Conservation (phyloP, 2,888 invertebrate genomes). For the Latrodectus hesperus region DNA sequence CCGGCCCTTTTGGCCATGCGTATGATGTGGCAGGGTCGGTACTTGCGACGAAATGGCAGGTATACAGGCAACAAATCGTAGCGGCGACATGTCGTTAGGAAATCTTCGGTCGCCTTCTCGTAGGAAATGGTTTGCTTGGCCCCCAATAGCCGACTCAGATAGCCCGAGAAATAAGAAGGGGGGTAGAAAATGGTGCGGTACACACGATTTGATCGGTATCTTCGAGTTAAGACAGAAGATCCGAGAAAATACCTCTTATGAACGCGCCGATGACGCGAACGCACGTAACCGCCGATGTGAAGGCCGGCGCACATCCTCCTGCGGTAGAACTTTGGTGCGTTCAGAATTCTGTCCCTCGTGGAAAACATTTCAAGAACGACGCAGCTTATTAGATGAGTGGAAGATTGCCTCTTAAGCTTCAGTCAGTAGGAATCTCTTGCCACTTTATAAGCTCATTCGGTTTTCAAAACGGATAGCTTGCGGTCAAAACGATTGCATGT, state of each 20-base stretch:
- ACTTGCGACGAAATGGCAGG: conserved; percentile 33
- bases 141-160: conserved; percentile 17
- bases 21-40: conserved; percentile 61
- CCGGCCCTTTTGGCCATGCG: conserved; percentile 64
- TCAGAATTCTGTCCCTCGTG: conserved; percentile 36
- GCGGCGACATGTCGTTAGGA: conserved; percentile 47
- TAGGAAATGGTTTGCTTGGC: conserved; percentile 17
- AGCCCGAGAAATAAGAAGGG: conserved; percentile 50
- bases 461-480: no score
- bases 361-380: conserved; percentile 29
- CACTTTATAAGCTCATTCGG: no score
- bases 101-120: conserved; percentile 27
- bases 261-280: conserved; percentile 15
- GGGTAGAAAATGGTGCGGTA: conserved; percentile 44
- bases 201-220: conserved; percentile 4
- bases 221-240: not conserved
- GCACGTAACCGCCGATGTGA: conserved; percentile 39
- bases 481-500: no score
- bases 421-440: no score
- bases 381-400: no score
- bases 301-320: conserved; percentile 45
- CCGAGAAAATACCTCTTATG: not conserved
- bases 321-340: conserved; percentile 56
- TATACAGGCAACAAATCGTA: conserved; percentile 56
- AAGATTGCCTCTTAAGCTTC: no score